These are phyloP conservation scores for Poecilia wingei DNA, from an alignment of 2,797 vertebrate species.

Conservation along the genomic window DNA sequence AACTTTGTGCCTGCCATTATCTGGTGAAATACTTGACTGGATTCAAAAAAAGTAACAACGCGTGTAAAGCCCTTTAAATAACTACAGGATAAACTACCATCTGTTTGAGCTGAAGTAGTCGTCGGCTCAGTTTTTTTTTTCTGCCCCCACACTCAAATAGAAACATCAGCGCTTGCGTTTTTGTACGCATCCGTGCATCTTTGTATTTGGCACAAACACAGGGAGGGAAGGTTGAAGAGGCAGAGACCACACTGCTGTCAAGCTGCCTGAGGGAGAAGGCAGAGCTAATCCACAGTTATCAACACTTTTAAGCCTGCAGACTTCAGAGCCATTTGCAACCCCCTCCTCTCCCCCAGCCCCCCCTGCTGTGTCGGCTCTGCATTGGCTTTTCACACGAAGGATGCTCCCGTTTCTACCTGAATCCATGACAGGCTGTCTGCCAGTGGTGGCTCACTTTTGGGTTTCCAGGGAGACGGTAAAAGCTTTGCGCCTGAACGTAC, in stretches of 20 bases:
- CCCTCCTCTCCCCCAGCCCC: background rate
- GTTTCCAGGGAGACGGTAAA: conserved; percentile 74
- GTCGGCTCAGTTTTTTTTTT: background rate
- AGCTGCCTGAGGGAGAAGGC: conserved; percentile 60
- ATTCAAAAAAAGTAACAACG: conserved; percentile 40
- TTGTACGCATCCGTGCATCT: conserved; percentile 18
- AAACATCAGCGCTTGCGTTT: conserved; percentile 7
- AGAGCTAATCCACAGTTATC: conserved; percentile 72
- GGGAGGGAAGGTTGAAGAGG: conserved; percentile 45
- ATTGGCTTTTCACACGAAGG: conserved; percentile 45
- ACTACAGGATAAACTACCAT: conserved; percentile 26
- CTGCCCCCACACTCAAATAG: background rate
- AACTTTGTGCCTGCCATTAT: conserved; percentile 36
- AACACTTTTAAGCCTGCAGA: conserved; percentile 73
- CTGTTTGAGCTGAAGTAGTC: conserved; percentile 17
- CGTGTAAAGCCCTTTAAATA: conserved; percentile 27
- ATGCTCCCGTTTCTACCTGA: conserved; percentile 62
- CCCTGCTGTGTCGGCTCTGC: conserved; percentile 33
- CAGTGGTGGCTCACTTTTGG: conserved; percentile 50
- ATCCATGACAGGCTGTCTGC: conserved; percentile 57
- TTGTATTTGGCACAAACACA: conserved; percentile 27
- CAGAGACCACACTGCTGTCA: conserved; percentile 65
- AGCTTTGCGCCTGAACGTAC: conserved; percentile 45
- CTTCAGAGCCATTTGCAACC: conserved; percentile 69
- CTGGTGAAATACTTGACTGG: conserved; percentile 59